phyloP scores from a whole-genome alignment of 2,113 vertebrate species.

The Corythornis cristatus region DNA sequence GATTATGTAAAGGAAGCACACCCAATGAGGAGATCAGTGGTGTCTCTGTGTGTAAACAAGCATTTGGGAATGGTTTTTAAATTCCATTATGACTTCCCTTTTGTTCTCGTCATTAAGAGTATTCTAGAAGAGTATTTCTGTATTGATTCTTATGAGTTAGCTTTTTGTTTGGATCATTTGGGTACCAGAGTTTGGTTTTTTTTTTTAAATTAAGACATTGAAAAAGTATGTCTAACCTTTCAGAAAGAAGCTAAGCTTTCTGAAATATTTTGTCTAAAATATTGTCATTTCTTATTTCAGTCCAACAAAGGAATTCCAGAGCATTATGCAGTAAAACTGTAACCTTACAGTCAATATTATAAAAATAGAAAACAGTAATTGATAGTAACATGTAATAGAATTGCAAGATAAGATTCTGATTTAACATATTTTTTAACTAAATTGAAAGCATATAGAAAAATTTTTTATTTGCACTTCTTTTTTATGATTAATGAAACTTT shows the following conservation, averaged over 20 bases:
- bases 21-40: neutral
- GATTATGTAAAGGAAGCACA: rapidly evolving
- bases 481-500: too few species aligned
- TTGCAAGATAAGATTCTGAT: too few species aligned
- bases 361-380: neutral
- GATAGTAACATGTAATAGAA: too few species aligned
- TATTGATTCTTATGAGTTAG: neutral
- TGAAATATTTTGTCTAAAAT: neutral
- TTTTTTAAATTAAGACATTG: neutral
- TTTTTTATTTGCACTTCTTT: too few species aligned
- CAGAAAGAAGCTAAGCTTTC: neutral
- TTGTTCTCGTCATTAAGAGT: neutral
- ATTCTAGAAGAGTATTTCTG: neutral
- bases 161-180: neutral
- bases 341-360: neutral
- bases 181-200: neutral
- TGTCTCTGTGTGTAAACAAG: neutral
- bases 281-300: neutral
- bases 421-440: too few species aligned
- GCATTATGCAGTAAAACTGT: neutral
- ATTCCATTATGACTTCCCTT: neutral
- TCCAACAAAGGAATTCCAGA: neutral
- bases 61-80: neutral
- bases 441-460: too few species aligned
- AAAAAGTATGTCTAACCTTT: neutral